Evolutionary conservation across 2,888 invertebrate species (phyloP).

Genomic region (Drosophila picticornis): DNA sequence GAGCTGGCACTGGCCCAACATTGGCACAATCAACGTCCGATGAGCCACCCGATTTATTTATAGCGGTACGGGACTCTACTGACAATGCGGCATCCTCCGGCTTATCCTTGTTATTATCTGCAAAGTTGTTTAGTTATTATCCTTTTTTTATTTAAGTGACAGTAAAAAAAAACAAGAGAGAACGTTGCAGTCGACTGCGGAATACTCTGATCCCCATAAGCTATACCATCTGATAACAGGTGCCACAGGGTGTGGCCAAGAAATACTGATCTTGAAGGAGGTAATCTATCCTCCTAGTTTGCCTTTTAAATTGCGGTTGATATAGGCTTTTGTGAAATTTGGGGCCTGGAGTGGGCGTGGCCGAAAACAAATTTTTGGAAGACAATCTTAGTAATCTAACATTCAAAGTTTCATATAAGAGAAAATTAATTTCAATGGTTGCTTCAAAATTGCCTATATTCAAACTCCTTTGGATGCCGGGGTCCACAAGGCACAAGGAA

Average conservation of each 20-base stretch:
- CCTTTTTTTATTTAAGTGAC: neutral
- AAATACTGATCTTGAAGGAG: neutral
- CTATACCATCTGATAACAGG: neutral
- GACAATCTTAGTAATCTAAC: neutral
- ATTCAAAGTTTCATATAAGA: neutral
- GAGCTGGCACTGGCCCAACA: slow-evolving; percentile 25
- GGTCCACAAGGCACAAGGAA: neutral
- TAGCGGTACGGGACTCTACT: neutral
- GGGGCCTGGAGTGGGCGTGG: too few relatives aligned
- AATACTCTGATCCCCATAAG: neutral
- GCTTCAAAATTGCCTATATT: neutral
- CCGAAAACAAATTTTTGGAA: neutral
- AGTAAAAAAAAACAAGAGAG: neutral
- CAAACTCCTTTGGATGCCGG: neutral
- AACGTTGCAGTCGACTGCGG: neutral
- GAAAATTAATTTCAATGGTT: neutral
- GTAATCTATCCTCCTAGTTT: neutral
- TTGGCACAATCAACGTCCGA: neutral
- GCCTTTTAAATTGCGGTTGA: neutral
- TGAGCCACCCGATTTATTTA: too few relatives aligned
- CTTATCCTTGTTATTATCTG: neutral
- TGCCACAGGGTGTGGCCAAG: neutral
- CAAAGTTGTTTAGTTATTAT: neutral
- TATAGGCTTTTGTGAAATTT: neutral
- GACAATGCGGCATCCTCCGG: neutral